Evolutionary conservation across 2,888 invertebrate species (phyloP), one percentile per base, ranked within the genome.

Genomic region (Acanthosoma haemorrhoidale): DNA sequence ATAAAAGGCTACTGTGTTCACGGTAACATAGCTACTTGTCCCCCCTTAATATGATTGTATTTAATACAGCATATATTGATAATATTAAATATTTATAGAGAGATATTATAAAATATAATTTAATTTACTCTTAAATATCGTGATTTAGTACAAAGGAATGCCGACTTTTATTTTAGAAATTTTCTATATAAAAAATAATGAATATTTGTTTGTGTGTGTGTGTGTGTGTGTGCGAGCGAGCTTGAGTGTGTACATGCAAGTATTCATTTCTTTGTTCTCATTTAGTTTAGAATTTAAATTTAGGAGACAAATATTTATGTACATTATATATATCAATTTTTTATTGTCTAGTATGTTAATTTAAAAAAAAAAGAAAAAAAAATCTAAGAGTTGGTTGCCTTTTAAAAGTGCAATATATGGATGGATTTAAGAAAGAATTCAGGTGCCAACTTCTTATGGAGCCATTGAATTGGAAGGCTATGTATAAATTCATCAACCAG

Each of bases 131-230:
- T 61, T 61, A 21, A 36, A 61, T 51, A n/a, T 61, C 34, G 61
- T 61, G 61, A 61, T 61, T 36, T 61, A 61, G 61, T 61, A 61
- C 61, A 61, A 61, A 61, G 61, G 36, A 61, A 36, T 2, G 16
- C 34, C 21, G 21, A 34, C 34, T 61, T 32, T 61, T 11, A 59
- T 61, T 36, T 34, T 61, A 36, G 61, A 34, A 60, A 60, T 21
- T 36, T 21, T 61, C 36, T 36, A 21, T 34, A 18, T 13, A 38
- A 61, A 59, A 31, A 15, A 59, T 3, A 36, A n/a, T n/a, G n/a
- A n/a, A n/a, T n/a, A n/a, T n/a, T n/a, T n/a, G n/a, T n/a, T n/a
- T n/a, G n/a, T n/a, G n/a, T n/a, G n/a, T n/a, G n/a, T n/a, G n/a
- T n/a, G n/a, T n/a, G n/a, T n/a, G n/a, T n/a, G n/a, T n/a, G n/a